Evolutionary conservation across 1,140 invertebrate genomes (phyloP), one percentile per base, ranked within the genome.

Genomic region (Aphidius gifuensis): DNA sequence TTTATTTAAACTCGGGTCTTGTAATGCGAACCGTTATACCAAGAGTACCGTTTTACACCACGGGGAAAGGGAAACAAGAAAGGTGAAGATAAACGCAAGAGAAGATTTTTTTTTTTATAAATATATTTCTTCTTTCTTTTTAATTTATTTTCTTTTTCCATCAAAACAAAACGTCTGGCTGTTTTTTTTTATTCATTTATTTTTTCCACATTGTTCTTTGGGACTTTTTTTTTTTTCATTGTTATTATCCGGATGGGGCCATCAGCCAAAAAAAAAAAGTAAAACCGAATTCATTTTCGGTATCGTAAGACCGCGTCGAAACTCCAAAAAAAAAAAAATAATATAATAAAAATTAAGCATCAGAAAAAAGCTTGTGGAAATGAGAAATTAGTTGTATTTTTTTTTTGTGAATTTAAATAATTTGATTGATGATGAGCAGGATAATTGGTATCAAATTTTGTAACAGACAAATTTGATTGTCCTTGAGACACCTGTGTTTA

Each of bases 271-370:
- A 23, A 23, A 23, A 75, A 78, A 79, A 79, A 78, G 76, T 79
- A 79, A 79, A 79, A 79, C 76, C 68, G 77, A 78, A 78, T 76
- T 79, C 77, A 71, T 79, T 79, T 78, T 78, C 75, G 73, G 74
- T 73, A 70, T 69, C 68, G 69, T 69, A 68, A 61, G 56, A 64
- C 62, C 59, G 62, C 42, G 40, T 56, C 48, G 55, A 59, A n/a
- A 49, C 64, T 62, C 62, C 58, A 16, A 6, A 39, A 44, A 21
- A n/a, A n/a, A n/a, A n/a, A n/a, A n/a, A n/a, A n/a, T n/a, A n/a
- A n/a, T n/a, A n/a, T n/a, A n/a, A n/a, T n/a, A n/a, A n/a, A n/a
- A n/a, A n/a, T n/a, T n/a, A n/a, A n/a, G n/a, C n/a, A n/a, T n/a
- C n/a, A n/a, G n/a, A n/a, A n/a, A n/a, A n/a, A n/a, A n/a, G n/a